Base-by-base conservation (phyloP, 2,113 vertebrate species). In the Bos indicus region DNA sequence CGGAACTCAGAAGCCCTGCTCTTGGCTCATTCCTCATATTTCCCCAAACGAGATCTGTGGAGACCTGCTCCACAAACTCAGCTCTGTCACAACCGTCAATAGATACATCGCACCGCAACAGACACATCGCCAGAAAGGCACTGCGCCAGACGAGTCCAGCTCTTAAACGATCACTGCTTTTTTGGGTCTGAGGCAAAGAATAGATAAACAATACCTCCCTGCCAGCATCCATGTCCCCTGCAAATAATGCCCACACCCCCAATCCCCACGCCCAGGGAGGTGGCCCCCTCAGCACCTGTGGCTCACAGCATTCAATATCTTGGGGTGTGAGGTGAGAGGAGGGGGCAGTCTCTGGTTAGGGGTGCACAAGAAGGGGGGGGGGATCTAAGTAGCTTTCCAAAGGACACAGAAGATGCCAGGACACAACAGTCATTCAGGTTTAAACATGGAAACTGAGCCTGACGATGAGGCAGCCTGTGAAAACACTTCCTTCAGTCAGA, bases 101-200 rank as follows among this genome's bases (percentile, higher is more conserved):
- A 98, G 97, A 97, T 90, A 91, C 95, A 97, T 97, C 97, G 95
- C 89, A 48, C 48, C 2, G 48, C 46, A 48, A 48, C 0, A 12
- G 48, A 48, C 11, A 48, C 48, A 48, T 48, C 48, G 48, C 89
- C 91, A 97, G 74, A 98, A 97, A 97, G 51, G 94, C 92, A 97
- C 83, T 54, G 92, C 96, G 92, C 97, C 94, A 98, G 97, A 98
- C 30, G 1, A 57, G 56, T 90, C 96, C 89, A 97, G 97, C 97
- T 97, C 97, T 97, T 95, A 97, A 98, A 98, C 59, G 93, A 98
- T 97, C 0, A 96, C 83, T 98, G 97, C 98, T 97, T 98, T 98
- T 98, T 93, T 91, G 97, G 96, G 97, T 94, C 91, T 97, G 93
- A 98, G 91, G 97, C 71, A 89, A 97, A 88, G 78, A 96, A 94